Evolutionary conservation across 2,113 vertebrate genomes (phyloP), one percentile per base, ranked within the genome.

Genomic region (Tetrax tetrax): DNA sequence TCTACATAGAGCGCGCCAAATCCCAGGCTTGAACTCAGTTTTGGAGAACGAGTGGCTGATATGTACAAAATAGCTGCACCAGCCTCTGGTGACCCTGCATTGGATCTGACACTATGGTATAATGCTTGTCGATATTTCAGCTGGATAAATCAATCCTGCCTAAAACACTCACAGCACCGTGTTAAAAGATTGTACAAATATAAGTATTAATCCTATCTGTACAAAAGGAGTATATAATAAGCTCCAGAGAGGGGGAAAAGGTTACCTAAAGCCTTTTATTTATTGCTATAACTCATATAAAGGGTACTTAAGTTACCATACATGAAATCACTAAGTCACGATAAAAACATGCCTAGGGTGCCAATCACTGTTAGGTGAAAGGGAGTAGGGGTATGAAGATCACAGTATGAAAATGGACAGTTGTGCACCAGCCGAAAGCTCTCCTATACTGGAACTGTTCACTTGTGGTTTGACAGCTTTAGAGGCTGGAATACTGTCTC

Each of bases 41-140:
- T 37, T 41, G 33, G 47, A 0, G 0, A 60, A 35, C 20, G 29
- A 64, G 37, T 2, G 11, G 23, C 22, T 61, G 22, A 18, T 1
- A 2, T 14, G 23, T n/a, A 28, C 0, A 0, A 60, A 68, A 25
- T 31, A 56, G 22, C 14, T n/a, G 41, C 63, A 63, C 33, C 41
- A 53, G 1, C 25, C 60, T 79, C 15, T 56, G 48, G 23, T 1
- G 7, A 38, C 19, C 1, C 2, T 69, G 31, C 0, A 0, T 6
- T 27, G 28, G 31, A 47, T 56, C 20, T n/a, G 38, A 63, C 14
- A 9, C 14, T 41, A 4, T 7, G 33, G 6, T 41, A 9, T 7
- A 47, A 47, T 4, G 2, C 19, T 56, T 57, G 19, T 29, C 53
- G 27, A 7, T 61, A 45, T 9, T 78, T 70, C 54, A 37, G 7